A percentile compares a stretch with the other conserved stretches of the same genome.
Conservation (phyloP, 1,140 invertebrate species). For the honey bee (Apis mellifera) region Amel_HAv3.1 CM009936.2:10446001-10446500, state of each 20-base stretch:
- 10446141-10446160: conserved; percentile 51
- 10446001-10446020: background rate
- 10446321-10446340: too few species aligned
- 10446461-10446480: too few species aligned
- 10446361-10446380: too few species aligned
- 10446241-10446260: conserved; percentile 54
- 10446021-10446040: conserved; percentile 8
- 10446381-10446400: too few species aligned
- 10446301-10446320: too few species aligned
- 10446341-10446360: too few species aligned
- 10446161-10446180: conserved; percentile 53
- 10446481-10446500: too few species aligned
- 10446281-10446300: background rate
- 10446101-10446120: conserved; percentile 63
- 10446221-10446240: conserved; percentile 37
- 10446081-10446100: conserved; percentile 52
- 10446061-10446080: conserved; percentile 1
- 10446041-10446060: background rate
- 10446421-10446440: background rate
- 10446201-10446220: conserved; percentile 23
- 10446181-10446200: conserved; percentile 59
- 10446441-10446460: background rate
- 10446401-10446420: background rate
- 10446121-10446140: conserved; percentile 50
- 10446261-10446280: conserved; percentile 35